Evolutionary conservation across 1,140 invertebrate genomes (phyloP).

Genomic region (Brachionus rotundiformis): DNA sequence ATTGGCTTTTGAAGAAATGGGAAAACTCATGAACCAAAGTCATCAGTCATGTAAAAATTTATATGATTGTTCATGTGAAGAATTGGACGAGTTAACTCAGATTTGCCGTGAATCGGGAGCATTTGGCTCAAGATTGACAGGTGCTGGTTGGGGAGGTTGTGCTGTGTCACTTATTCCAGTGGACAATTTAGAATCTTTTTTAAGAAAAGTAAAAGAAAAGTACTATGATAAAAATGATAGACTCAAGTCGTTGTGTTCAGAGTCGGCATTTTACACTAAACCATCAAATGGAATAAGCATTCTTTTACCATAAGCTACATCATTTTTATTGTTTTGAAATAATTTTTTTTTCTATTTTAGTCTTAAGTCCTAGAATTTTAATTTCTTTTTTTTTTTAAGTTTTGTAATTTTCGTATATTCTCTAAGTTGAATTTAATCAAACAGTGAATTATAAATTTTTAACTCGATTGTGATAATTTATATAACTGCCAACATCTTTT

Average conservation of each 20-base stretch:
- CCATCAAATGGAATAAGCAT: slow-evolving; percentile 25
- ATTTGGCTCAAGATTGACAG: slow-evolving; percentile 84
- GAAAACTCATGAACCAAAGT: slow-evolving; percentile 82
- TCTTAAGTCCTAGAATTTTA: neutral
- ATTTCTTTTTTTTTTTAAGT: too few species aligned
- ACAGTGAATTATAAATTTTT: too few species aligned
- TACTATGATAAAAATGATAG: slow-evolving; percentile 43
- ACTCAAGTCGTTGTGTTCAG: neutral
- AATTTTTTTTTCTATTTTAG: neutral
- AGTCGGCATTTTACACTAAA: neutral
- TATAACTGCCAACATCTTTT: too few species aligned
- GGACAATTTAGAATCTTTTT: slow-evolving; percentile 71
- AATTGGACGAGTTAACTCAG: slow-evolving; percentile 80
- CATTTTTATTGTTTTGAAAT: too few species aligned
- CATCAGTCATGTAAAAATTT: slow-evolving; percentile 79
- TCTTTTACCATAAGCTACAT: slow-evolving; percentile 30
- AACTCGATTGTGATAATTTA: too few species aligned
- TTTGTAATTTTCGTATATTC: too few species aligned
- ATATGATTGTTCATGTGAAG: slow-evolving; percentile 90
- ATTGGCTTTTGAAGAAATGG: slow-evolving; percentile 70
- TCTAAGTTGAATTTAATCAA: too few species aligned
- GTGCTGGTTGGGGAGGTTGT: slow-evolving; percentile 91
- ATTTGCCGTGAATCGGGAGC: slow-evolving; percentile 73
- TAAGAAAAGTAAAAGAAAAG: slow-evolving; percentile 67
- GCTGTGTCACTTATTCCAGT: slow-evolving; percentile 79